Conservation (phyloP, 2,113 vertebrate genomes). For the Vulpes vulpes region DNA sequence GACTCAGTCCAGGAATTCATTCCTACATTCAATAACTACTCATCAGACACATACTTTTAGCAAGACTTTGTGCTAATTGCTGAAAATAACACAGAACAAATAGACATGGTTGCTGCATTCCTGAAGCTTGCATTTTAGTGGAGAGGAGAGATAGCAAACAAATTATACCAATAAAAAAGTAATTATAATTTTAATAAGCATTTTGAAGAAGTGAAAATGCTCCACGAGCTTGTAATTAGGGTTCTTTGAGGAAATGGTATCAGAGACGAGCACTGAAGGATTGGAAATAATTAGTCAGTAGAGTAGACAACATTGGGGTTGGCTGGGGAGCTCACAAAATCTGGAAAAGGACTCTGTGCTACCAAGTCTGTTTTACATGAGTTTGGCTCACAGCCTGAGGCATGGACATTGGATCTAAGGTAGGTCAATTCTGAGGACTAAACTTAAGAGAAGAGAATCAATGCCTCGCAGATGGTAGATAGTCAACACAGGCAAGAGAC, state of each 20-base stretch:
- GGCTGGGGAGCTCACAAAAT: neutral
- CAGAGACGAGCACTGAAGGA: conserved; percentile 36
- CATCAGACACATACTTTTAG: conserved; percentile 9
- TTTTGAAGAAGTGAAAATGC: conserved; percentile 47
- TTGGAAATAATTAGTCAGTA: conserved; percentile 49
- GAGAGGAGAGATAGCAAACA: conserved; percentile 35
- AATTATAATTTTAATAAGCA: conserved; percentile 69
- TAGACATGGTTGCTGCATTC: neutral
- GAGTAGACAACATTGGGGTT: neutral
- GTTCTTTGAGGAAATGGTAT: conserved; percentile 63
- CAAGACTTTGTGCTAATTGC: conserved; percentile 9
- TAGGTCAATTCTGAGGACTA: neutral
- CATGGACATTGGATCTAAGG: neutral
- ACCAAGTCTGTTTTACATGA: neutral
- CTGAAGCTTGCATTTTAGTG: neutral
- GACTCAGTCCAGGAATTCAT: neutral
- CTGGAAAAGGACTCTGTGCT: neutral
- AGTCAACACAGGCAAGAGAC: neutral
- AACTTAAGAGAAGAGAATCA: neutral
- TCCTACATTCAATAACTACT: conserved; percentile 6
- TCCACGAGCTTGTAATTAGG: conserved; percentile 62
- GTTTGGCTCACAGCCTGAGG: neutral
- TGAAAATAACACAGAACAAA: conserved; percentile 58
- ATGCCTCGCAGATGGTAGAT: neutral
- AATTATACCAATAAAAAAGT: conserved; percentile 65